A percentile compares a stretch with the other conserved stretches of the same genome.
phyloP scores from a whole-genome alignment of 2,113 vertebrate species.

The Mirounga angustirostris region DNA sequence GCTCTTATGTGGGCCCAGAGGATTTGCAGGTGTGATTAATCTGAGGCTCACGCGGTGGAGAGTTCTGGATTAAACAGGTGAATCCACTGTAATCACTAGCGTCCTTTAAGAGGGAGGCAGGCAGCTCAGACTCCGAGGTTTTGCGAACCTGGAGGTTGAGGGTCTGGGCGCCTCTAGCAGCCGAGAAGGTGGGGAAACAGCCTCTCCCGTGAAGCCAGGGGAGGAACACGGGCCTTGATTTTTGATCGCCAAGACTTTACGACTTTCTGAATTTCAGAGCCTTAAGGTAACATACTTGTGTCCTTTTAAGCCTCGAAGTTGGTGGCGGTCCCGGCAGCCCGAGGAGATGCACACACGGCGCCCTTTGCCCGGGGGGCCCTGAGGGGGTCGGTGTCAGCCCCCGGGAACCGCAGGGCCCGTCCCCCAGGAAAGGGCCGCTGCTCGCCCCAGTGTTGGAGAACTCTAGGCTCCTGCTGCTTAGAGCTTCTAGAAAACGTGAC shows the following conservation, averaged over 20 bases:
- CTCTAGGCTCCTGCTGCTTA: background rate
- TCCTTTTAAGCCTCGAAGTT: background rate
- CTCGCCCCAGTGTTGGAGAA: background rate
- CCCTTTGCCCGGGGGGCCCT: rapidly evolving
- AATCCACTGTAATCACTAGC: too few species aligned
- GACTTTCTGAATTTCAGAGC: background rate
- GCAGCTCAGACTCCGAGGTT: background rate
- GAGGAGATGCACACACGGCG: background rate
- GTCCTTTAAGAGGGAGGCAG: background rate
- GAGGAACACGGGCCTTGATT: background rate
- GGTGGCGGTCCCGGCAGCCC: background rate
- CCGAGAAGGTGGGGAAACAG: too few species aligned
- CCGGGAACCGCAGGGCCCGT: background rate
- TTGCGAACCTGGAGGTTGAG: too few species aligned
- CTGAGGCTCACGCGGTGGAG: too few species aligned
- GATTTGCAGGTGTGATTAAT: background rate
- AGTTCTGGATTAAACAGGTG: background rate
- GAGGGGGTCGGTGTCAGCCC: background rate
- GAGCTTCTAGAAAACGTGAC: background rate
- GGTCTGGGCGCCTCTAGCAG: background rate
- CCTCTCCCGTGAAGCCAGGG: too few species aligned
- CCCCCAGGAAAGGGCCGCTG: background rate
- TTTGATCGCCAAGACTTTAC: background rate
- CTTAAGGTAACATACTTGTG: background rate
- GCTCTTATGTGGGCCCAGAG: background rate